Percentiles rank a stretch among this genome's conserved stretches.
Conservation (phyloP, 2,888 invertebrate species). For the Melolontha melolontha region DNA sequence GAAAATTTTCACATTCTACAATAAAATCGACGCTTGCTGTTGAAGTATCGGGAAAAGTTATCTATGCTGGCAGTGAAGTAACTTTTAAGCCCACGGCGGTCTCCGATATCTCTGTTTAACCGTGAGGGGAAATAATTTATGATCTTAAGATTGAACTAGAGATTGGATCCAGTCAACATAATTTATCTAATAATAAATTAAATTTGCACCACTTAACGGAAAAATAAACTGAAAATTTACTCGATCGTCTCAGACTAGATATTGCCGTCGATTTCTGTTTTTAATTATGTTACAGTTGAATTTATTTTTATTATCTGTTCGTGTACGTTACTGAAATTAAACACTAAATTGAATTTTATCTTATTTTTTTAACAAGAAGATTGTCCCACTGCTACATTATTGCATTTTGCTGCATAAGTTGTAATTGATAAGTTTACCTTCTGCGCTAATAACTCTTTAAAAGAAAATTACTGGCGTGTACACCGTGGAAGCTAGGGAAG, state of each 20-base stretch:
- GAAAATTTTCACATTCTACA: slow-evolving; percentile 24
- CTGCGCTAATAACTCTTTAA: no score
- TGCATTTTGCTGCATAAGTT: no score
- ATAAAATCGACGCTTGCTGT: slow-evolving; percentile 21
- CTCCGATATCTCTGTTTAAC: slow-evolving; percentile 28
- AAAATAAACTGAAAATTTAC: slow-evolving; percentile 3
- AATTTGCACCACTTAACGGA: slow-evolving; percentile 15
- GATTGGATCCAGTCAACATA: slow-evolving; percentile 27
- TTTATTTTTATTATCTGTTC: not conserved
- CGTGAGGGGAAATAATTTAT: slow-evolving; percentile 29
- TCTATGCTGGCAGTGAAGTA: slow-evolving; percentile 12
- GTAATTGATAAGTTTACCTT: no score
- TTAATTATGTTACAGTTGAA: not conserved
- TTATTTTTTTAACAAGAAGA: no score
- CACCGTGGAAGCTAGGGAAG: no score
- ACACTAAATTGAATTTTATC: no score
- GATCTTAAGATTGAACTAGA: slow-evolving; percentile 14
- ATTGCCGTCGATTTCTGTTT: not conserved
- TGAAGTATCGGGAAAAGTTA: slow-evolving; percentile 28
- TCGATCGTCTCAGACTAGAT: no score
- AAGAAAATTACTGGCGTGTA: no score
- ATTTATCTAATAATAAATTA: slow-evolving; percentile 29
- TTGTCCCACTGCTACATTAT: no score
- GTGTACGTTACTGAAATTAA: not conserved
- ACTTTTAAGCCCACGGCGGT: slow-evolving; percentile 24